Evolutionary conservation across 2,113 vertebrate species (phyloP), one percentile per base, ranked within the genome.

Genomic region (Bagarius yarrelli): DNA sequence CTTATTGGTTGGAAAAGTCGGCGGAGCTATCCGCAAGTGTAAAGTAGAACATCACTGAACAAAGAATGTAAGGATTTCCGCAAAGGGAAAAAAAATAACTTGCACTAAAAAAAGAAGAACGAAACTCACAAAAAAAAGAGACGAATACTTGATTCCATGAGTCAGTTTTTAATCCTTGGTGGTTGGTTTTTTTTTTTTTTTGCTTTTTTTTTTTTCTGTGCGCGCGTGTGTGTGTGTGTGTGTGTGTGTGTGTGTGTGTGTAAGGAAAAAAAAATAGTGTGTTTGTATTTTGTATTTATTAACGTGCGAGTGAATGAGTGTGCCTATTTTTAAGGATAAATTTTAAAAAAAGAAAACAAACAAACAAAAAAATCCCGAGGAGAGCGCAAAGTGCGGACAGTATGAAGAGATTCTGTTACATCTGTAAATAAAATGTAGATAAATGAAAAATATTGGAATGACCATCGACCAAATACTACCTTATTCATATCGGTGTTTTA

Each of bases 121-220:
- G 23, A 21, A 83, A 83, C 74, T 87, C 55, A 88, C 78, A 87
- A 83, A 87, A 87, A 87, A 83, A 81, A 84, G 95, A 89, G 93
- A 95, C 95, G 94, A 96, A 98, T 99, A 98, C 97, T 99, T 99
- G 98, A 99, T 99, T 99, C 98, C 97, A 98, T 99, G 98, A 98
- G 98, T 98, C 97, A 98, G 96, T 98, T 98, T 47, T 73, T 73
- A 55, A 55, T 73, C 47, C 52, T 73, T 4, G 14, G 27, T 73
- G 13, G 27, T 55, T 71, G n/a, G 44, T 8, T 70, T 71, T 50
- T 71, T 12, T 2, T 71, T 9, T 73, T 55, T 30, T 5, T 55
- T 96, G 98, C 97, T 95, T 89, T 90, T 93, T 91, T 94, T 90
- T 93, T 91, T 96, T 96, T 97, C 95, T 96, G 8, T 47, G 8